These are phyloP conservation scores for Aphelenchoides avenae DNA, from an alignment of 1,140 invertebrate genomes.

Conservation along the genomic window DNA sequence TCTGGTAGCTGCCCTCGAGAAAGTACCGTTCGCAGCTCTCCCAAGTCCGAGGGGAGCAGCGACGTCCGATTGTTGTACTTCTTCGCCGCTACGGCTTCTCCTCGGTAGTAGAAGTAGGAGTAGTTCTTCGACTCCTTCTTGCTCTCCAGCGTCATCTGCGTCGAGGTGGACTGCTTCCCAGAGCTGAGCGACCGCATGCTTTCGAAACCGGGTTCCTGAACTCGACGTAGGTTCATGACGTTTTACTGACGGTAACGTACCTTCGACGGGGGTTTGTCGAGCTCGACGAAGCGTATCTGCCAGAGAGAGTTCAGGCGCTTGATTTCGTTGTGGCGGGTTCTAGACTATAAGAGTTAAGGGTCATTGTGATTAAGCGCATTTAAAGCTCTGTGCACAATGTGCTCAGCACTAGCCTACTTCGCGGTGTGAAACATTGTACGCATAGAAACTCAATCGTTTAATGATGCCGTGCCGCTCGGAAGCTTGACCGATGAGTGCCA, in stretches of 20 bases:
- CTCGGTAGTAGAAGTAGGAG: conserved; percentile 16
- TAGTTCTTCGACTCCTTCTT: conserved; percentile 27
- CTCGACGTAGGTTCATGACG: too few species aligned
- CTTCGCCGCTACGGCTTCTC: conserved; percentile 18
- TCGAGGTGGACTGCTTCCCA: conserved; percentile 1
- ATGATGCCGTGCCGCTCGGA: too few species aligned
- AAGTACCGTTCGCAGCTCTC: conserved; percentile 24
- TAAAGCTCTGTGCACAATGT: neutral
- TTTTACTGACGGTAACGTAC: neutral
- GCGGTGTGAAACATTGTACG: too few species aligned
- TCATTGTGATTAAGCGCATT: neutral
- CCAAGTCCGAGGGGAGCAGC: conserved; percentile 8
- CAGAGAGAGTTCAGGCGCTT: conserved; percentile 3
- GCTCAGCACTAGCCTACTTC: neutral
- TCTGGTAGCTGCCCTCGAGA: neutral
- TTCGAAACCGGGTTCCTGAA: neutral
- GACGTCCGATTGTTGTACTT: conserved; percentile 13
- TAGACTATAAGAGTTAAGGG: neutral
- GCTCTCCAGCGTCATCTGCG: conserved; percentile 10
- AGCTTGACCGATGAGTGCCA: too few species aligned
- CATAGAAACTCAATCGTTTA: too few species aligned
- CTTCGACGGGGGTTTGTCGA: conserved; percentile 4
- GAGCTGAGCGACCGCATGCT: conserved; percentile 4
- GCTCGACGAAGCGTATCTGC: conserved; percentile 4
- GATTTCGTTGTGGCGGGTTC: conserved; percentile 10